Base-by-base conservation (phyloP, 2,797 vertebrate species). In the Paedocypris micromegethes region DNA sequence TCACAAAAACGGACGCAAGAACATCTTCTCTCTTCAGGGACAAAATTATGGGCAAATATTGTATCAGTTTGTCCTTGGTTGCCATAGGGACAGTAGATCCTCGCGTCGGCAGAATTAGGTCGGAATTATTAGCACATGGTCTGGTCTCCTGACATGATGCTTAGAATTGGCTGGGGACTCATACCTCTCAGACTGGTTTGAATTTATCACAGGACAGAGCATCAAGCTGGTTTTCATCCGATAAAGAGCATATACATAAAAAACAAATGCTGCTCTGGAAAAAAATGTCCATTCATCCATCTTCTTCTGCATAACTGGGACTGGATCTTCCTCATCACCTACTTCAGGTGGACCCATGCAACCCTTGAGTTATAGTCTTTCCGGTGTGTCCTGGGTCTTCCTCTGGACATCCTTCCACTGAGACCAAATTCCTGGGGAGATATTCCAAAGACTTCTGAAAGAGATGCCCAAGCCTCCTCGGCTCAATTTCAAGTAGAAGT, bases 141-240 rank as follows among this genome's bases (percentile, higher is more conserved):
- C 48, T 73, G 66, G 70, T 77, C 80, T 78, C 81, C 77, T 81
- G 79, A 83, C 75, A 68, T 79, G 83, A 72, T 79, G 68, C 78
- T 84, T 83, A 78, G 82, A 77, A 79, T 81, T 81, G 79, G 77
- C 77, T 2, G 49, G 76, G 80, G 80, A 82, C 74, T 65, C 68
- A 80, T 80, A 83, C 76, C 77, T 76, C 47, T 6, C 67, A 70
- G 77, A 78, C 77, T 79, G 83, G 87, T 87, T 87, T 79, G 85
- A 73, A 86, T 83, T 87, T 84, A 87, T 86, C 83, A 83, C 80
- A 61, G 71, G 62, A 60, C 52, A 37, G 67, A 80, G 59, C 76
- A 63, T 61, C 52, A 75, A 67, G 70, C 60, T 42, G 69, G 72
- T 62, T 74, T 75, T 77, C 70, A 79, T 74, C 23, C 23, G 23